A percentile compares a stretch with the other conserved stretches of the same genome.
Conservation (phyloP, 2,113 vertebrate species). For the Podarcis raffonei region DNA sequence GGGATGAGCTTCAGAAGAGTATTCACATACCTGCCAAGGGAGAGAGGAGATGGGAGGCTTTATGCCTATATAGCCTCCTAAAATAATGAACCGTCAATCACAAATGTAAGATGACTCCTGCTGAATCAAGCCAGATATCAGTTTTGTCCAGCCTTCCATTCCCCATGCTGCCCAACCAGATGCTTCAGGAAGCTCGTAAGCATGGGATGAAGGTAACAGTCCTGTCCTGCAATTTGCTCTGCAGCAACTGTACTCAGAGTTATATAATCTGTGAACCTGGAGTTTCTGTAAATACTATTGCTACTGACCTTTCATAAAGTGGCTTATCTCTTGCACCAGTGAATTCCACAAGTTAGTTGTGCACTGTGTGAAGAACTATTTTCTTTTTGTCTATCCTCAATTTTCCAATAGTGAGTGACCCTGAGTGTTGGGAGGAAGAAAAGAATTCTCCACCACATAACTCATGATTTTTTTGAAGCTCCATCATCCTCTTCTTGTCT, state of each 20-base stretch:
- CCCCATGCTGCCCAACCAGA: background rate
- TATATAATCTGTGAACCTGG: background rate
- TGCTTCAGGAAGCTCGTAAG: background rate
- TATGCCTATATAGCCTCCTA: background rate
- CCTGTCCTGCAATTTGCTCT: background rate
- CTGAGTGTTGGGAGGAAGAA: background rate
- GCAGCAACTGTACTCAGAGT: background rate
- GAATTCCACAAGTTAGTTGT: background rate
- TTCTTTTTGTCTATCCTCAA: background rate
- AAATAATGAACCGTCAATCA: background rate
- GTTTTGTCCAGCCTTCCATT: background rate
- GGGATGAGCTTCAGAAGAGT: conserved; percentile 96
- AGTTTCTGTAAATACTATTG: background rate
- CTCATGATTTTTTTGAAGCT: background rate
- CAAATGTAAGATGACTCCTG: background rate
- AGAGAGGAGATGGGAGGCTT: background rate
- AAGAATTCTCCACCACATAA: background rate
- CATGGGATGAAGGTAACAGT: background rate
- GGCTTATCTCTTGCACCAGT: background rate
- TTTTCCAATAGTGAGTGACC: too few relatives aligned
- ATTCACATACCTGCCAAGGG: conserved; percentile 89
- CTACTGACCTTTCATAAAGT: background rate
- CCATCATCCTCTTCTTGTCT: background rate
- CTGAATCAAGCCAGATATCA: background rate
- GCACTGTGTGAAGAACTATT: background rate